Percentiles rank a stretch among this genome's conserved stretches.
phyloP scores from a whole-genome alignment of 2,797 vertebrate species.

The Bovichtus variegatus region DNA sequence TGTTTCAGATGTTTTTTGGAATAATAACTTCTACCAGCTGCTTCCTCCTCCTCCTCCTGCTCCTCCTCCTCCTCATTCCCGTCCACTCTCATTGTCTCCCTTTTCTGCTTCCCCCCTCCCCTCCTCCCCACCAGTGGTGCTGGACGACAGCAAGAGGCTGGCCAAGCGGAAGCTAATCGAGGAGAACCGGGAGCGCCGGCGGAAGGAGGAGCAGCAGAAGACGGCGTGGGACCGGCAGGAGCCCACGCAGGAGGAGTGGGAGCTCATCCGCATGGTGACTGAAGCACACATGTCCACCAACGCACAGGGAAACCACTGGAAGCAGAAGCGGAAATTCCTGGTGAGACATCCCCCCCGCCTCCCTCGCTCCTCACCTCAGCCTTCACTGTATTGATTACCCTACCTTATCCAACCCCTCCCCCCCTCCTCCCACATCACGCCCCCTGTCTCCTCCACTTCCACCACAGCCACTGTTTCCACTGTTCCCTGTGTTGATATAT shows the following conservation, averaged over 20 bases:
- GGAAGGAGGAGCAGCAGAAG: conserved; percentile 93
- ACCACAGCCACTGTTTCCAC: conserved; percentile 56
- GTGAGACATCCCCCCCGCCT: conserved; percentile 82
- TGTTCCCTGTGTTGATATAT: conserved; percentile 82
- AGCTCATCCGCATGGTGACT: conserved; percentile 95
- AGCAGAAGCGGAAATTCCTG: conserved; percentile 98
- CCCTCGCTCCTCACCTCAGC: conserved; percentile 19
- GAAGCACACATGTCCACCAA: conserved; percentile 98
- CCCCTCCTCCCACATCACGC: not conserved
- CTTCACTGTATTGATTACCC: conserved; percentile 51
- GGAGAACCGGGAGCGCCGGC: conserved; percentile 95
- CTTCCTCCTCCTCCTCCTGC: no score
- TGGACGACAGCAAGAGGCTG: conserved; percentile 96
- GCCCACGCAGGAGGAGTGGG: conserved; percentile 96
- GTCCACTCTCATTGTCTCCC: conserved; percentile 16
- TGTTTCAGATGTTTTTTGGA: no score
- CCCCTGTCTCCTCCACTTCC: conserved; percentile 39
- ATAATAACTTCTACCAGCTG: no score
- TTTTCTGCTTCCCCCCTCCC: not conserved
- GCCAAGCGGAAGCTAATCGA: conserved; percentile 98
- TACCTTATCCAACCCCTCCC: conserved; percentile 8
- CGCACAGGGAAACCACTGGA: conserved; percentile 98
- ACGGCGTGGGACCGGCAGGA: conserved; percentile 92
- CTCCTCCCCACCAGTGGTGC: conserved; percentile 88
- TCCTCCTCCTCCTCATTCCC: not conserved